Evolutionary conservation across 2,113 vertebrate species (phyloP).

Genomic region (Actenoides hombroni): DNA sequence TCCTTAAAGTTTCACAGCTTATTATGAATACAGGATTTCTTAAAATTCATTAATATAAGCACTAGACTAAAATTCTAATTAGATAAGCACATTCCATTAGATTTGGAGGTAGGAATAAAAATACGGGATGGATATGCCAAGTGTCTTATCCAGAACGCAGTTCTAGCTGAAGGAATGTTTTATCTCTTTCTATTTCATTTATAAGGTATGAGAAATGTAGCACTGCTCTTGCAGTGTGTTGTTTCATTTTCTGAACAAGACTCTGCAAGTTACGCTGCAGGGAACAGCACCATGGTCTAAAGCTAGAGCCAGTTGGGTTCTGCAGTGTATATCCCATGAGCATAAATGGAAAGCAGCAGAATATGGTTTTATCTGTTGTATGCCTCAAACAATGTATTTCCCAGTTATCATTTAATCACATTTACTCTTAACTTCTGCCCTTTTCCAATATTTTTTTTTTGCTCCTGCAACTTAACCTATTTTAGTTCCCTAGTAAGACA

Average conservation of each 20-base stretch:
- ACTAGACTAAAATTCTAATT: background rate
- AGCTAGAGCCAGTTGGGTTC: background rate
- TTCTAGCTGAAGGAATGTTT: background rate
- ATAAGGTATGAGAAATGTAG: background rate
- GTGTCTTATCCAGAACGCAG: background rate
- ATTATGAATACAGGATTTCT: conserved; percentile 43
- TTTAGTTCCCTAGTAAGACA: background rate
- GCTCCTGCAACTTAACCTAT: background rate
- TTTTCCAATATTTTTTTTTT: background rate
- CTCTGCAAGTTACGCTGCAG: background rate
- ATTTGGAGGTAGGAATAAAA: background rate
- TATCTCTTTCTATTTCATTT: background rate
- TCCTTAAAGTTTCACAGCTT: conserved; percentile 39
- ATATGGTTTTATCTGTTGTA: background rate
- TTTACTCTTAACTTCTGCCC: background rate
- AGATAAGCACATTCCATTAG: background rate
- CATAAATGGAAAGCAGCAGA: background rate
- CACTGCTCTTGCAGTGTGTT: background rate
- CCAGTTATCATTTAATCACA: background rate
- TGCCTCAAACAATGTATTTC: background rate
- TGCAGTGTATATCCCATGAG: background rate
- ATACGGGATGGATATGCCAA: background rate
- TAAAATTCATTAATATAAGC: conserved; percentile 30
- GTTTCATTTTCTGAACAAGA: background rate
- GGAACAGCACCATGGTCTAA: background rate